phyloP scores from a whole-genome alignment of 2,888 invertebrate species.

The Morinoia aosen region DNA sequence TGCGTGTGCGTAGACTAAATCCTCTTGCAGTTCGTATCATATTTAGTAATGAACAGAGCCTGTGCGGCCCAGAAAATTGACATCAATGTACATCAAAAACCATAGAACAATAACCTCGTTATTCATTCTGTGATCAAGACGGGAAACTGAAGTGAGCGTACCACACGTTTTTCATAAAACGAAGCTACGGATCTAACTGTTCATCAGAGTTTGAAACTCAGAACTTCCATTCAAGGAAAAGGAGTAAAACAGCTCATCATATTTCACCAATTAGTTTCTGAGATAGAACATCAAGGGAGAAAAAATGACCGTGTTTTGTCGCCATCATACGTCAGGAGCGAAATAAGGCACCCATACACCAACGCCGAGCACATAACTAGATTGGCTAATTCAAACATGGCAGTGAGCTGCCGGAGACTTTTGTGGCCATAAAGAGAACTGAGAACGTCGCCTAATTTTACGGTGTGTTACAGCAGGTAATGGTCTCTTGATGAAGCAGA shows the following conservation, averaged over 20 bases:
- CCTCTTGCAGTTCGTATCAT: no score
- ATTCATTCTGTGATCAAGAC: no score
- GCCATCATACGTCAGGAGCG: background rate
- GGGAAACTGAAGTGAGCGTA: no score
- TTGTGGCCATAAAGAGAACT: background rate
- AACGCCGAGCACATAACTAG: background rate
- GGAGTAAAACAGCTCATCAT: background rate
- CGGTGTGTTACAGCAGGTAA: conserved; percentile 9
- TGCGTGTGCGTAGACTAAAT: no score
- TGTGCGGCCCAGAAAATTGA: no score
- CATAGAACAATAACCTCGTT: no score
- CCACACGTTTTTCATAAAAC: background rate
- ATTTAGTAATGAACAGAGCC: no score
- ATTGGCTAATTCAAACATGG: background rate
- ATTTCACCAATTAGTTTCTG: background rate
- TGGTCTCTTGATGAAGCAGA: conserved; percentile 16
- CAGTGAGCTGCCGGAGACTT: background rate
- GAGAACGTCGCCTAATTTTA: background rate
- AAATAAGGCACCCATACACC: background rate
- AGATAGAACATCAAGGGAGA: background rate
- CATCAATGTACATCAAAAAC: no score
- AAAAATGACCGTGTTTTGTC: background rate
- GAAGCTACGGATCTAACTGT: background rate
- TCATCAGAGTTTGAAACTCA: background rate
- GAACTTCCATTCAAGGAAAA: background rate